Percentiles rank a stretch among this genome's conserved stretches.
Evolutionary conservation across 1,140 invertebrate species (phyloP).

Genomic region (Drosophila teissieri): DNA sequence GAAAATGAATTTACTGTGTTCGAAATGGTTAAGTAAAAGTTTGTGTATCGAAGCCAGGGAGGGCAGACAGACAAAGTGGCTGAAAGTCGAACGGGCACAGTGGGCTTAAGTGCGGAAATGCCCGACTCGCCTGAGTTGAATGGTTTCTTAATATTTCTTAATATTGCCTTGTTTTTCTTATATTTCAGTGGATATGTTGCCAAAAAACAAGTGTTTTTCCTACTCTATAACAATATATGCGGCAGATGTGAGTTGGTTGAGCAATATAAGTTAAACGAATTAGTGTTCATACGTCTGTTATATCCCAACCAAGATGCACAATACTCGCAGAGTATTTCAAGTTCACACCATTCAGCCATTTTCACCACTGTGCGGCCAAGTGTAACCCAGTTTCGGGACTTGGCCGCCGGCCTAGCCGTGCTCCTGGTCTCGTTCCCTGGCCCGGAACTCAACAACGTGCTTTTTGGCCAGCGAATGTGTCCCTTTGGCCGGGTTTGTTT

Average conservation of each 20-base stretch:
- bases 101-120: not conserved
- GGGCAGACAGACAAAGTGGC: conserved; percentile 1
- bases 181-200: too few species aligned
- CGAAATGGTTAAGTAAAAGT: conserved; percentile 77
- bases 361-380: not conserved
- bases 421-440: not conserved
- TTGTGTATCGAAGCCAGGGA: conserved; percentile 38
- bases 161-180: too few species aligned
- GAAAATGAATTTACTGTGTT: conserved; percentile 81
- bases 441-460: not conserved
- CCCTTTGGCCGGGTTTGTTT: conserved; percentile 46
- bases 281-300: too few species aligned
- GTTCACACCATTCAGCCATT: not conserved
- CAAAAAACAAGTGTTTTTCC: too few species aligned
- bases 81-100: not conserved
- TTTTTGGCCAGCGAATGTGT: conserved; percentile 25
- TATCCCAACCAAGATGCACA: too few species aligned
- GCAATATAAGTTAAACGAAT: too few species aligned
- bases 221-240: too few species aligned
- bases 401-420: not conserved
- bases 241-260: too few species aligned
- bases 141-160: too few species aligned
- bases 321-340: not conserved
- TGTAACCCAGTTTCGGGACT: conserved; percentile 4
- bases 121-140: too few species aligned